A percentile compares a stretch with the other conserved stretches of the same genome.
These are phyloP conservation scores for Ceriagrion tenellum DNA, from an alignment of 2,888 invertebrate species.

Conservation along the genomic window DNA sequence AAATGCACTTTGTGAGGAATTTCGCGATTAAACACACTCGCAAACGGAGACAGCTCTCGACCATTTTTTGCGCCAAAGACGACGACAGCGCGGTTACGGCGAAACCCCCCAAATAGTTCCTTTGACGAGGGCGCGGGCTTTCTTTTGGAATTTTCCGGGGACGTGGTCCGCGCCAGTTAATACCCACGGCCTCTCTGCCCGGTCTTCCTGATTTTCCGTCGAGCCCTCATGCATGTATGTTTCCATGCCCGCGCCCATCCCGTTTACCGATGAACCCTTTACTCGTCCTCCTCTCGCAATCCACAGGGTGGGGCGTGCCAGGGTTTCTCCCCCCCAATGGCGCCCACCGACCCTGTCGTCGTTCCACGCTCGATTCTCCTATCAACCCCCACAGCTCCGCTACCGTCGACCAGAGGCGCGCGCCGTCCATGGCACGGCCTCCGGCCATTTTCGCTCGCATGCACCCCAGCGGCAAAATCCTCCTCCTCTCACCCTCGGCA, in stretches of 20 bases:
- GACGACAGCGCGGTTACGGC: background rate
- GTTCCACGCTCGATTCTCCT: background rate
- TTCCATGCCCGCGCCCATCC: background rate
- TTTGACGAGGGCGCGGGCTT: background rate
- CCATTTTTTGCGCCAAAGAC: background rate
- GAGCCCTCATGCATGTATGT: background rate
- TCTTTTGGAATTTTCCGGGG: constrained; percentile 11
- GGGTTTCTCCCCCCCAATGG: background rate
- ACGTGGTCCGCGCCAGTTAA: background rate
- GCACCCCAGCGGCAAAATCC: background rate
- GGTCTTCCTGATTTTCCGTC: background rate
- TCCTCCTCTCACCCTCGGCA: background rate
- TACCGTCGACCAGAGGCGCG: background rate
- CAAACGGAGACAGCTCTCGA: background rate
- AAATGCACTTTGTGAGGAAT: background rate
- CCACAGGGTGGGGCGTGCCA: too few relatives aligned
- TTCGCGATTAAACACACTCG: background rate
- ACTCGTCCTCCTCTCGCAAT: background rate
- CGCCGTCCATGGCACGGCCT: background rate
- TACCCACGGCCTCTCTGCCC: background rate
- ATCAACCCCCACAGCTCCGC: background rate
- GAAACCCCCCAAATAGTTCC: background rate
- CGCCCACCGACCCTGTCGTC: background rate
- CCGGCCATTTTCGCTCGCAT: background rate
- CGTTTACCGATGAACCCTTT: background rate